Conservation (phyloP, 1,140 invertebrate species). For the Drosophila rufa region DNA sequence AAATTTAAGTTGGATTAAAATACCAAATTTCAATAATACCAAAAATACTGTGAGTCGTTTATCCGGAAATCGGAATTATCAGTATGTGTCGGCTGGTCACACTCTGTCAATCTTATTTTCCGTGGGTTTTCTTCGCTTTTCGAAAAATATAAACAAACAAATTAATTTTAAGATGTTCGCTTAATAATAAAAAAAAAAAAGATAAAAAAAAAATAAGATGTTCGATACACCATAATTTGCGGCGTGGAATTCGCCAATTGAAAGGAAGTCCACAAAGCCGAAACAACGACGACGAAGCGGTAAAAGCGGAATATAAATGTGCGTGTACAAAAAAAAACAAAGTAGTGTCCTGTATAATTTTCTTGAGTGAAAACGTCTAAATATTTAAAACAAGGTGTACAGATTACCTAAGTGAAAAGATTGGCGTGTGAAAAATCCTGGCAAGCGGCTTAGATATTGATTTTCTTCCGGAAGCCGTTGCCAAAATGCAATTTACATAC, state of each 20-base stretch:
- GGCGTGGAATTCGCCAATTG: background rate
- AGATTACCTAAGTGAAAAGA: background rate
- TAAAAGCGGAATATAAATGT: conserved; percentile 8
- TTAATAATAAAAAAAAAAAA: too few relatives aligned
- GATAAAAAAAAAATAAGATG: background rate
- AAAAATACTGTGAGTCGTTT: too few relatives aligned
- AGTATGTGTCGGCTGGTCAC: background rate
- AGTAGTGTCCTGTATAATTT: background rate
- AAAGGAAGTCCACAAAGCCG: background rate
- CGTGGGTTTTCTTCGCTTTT: background rate
- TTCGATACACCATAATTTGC: background rate
- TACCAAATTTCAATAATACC: too few relatives aligned
- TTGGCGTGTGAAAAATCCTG: conserved; percentile 10
- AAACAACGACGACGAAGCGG: background rate
- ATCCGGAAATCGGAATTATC: background rate
- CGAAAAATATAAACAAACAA: conserved; percentile 38
- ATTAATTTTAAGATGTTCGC: background rate
- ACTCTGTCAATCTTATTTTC: background rate
- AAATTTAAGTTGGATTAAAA: too few relatives aligned
- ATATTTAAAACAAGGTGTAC: background rate
- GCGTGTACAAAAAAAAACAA: background rate
- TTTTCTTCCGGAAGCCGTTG: conserved; percentile 56
- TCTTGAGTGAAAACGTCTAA: background rate
- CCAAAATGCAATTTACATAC: conserved; percentile 61
- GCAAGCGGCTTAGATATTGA: conserved; percentile 51